phyloP scores from a whole-genome alignment of 2,113 vertebrate genomes.

The Naja naja region DNA sequence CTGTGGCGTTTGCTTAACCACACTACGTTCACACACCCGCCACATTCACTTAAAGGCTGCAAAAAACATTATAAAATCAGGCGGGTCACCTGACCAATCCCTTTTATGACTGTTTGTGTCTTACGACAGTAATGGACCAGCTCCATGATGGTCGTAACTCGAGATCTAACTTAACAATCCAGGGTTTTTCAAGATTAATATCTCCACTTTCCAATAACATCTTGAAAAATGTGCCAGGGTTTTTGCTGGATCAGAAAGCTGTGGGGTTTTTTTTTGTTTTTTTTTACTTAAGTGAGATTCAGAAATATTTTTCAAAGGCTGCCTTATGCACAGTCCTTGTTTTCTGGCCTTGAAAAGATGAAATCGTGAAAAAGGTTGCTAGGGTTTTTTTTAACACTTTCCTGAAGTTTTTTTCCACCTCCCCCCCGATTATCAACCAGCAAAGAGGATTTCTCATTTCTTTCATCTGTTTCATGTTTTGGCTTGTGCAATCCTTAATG shows the following conservation, averaged over 20 bases:
- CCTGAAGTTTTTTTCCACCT: too few relatives aligned
- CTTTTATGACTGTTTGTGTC: not conserved
- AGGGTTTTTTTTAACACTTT: not conserved
- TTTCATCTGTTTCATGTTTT: not conserved
- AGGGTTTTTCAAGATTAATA: not conserved
- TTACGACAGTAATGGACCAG: not conserved
- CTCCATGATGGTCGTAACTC: not conserved
- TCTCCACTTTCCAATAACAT: not conserved
- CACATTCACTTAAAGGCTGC: not conserved
- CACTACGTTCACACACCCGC: not conserved
- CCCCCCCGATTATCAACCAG: not conserved
- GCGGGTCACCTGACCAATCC: not conserved
- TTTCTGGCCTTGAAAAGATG: not conserved
- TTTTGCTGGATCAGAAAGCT: not conserved
- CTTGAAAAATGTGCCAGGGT: not conserved
- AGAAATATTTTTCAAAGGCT: not conserved
- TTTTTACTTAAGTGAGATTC: not conserved
- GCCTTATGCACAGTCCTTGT: too few relatives aligned
- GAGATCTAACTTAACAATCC: not conserved
- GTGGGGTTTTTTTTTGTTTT: not conserved
- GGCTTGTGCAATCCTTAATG: not conserved
- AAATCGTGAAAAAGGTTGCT: constrained; percentile 2
- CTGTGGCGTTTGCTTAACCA: not conserved
- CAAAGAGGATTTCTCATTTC: not conserved
- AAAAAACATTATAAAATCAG: not conserved